Evolutionary conservation across 2,888 invertebrate genomes (phyloP), one percentile per base, ranked within the genome.

Genomic region (Phengaris alcon): DNA sequence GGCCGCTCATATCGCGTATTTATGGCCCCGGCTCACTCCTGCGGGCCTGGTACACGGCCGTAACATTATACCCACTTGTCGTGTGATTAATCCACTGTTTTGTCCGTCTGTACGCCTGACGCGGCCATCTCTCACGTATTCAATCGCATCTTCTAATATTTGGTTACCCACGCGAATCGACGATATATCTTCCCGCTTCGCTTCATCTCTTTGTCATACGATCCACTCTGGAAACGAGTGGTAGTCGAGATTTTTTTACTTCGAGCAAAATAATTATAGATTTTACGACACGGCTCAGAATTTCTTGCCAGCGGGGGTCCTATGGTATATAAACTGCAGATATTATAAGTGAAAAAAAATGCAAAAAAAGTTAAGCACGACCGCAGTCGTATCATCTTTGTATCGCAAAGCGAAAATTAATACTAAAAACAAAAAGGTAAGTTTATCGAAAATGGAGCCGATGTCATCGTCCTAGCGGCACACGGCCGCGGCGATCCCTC

Each of bases 1-100:
- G 92, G 92, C 87, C 91, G 82, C 83, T 86, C 89, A 88, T 88
- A 87, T 86, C 84, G 84, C 85, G 88, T 89, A 90, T 91, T 91
- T 91, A 92, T 91, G 90, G 88, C 89, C 81, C 87, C 81, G 82
- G 82, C 80, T 80, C 77, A 79, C 79, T 84, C 87, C 87, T 89
- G 90, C 84, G 84, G 83, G 84, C 88, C 86, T 86, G 85, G 87
- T 88, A 84, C 86, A 80, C 79, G 80, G 80, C 74, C 81, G 88
- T 88, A 90, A 90, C 88, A 85, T 85, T 86, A 90, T 85, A 90
- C 88, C 84, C 82, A 81, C 84, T 81, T 82, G 85, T 83, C 80
- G 79, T 83, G 84, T 86, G 87, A 89, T 88, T 88, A 89, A 89
- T 89, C 82, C 82, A 80, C 80, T 79, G 78, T 82, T 83, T 85